Evolutionary conservation across 37 sponge, comb jelly and placozoan species (phyloP), one percentile per base, ranked within the genome.

Genomic region (Ephydatia muelleri): DNA sequence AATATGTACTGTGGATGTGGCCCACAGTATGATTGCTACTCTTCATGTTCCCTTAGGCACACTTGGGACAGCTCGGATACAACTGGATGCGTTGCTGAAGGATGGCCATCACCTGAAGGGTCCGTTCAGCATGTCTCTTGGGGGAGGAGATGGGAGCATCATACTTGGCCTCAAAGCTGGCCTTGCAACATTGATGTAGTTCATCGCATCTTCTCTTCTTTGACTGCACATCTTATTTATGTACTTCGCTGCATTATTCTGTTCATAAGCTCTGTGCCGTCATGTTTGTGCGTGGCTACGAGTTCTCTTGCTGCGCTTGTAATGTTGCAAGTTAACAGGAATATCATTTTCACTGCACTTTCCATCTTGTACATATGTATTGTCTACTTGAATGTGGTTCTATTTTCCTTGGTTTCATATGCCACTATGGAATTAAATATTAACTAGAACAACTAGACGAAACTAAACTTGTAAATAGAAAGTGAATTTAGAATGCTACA

Each of bases 141-240:
- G 1, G 16, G 72, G 72, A n/a, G 72, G 72, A 71, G 34, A 21
- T 13, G 32, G 32, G 34, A 30, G 34, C 32, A 26, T 71, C 72
- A 71, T 34, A 33, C 32, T 71, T 2, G 72, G 72, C 72, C 72
- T 71, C 30, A 71, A 71, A 11, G 72, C 25, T 9, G 72, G 72
- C 12, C 72, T 30, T 71, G 34, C 72, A 0, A 71, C 72, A 1
- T 11, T 57, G 57, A 57, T 57, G 57, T 57, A 57, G 57, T 57
- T 11, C n/a, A n/a, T n/a, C n/a, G n/a, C n/a, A n/a, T n/a, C n/a
- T n/a, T n/a, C 57, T 16, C 57, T 21, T 57, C 19, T 21, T 57
- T 57, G 57, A 57, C 57, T 19, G 57, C 16, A 21, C 57, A 57
- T 11, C 16, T 57, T 57, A 57, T 57, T 57, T 57, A 57, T 57